Conservation (phyloP, 2,797 vertebrate genomes). For the Scomberomorus guttatus region DNA sequence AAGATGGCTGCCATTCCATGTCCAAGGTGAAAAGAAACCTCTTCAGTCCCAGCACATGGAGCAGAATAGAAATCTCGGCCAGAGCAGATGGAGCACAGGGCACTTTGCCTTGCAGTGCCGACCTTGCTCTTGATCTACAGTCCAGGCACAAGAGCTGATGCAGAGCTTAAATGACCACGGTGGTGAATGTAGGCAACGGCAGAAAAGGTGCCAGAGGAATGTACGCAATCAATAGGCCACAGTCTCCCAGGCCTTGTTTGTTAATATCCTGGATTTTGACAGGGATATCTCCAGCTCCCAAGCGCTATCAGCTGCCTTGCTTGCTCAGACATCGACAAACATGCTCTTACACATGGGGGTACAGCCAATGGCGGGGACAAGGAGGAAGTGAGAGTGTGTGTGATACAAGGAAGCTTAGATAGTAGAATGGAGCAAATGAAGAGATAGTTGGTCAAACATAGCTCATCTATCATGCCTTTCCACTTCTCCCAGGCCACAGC, state of each 20-base stretch:
- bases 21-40: slow-evolving; percentile 43
- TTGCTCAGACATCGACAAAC: slow-evolving; percentile 40
- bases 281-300: slow-evolving; percentile 22
- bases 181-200: slow-evolving; percentile 18
- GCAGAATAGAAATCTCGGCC: slow-evolving; percentile 19
- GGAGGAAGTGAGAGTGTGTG: not conserved
- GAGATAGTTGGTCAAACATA: slow-evolving; percentile 44
- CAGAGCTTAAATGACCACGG: slow-evolving; percentile 35
- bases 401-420: slow-evolving; percentile 14
- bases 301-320: slow-evolving; percentile 32
- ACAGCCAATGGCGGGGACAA: slow-evolving; percentile 13
- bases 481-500: slow-evolving; percentile 29
- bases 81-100: slow-evolving; percentile 51
- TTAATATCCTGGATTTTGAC: slow-evolving; percentile 66
- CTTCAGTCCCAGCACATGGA: slow-evolving; percentile 36
- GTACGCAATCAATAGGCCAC: slow-evolving; percentile 51
- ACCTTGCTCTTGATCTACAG: slow-evolving; percentile 46
- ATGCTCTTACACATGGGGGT: slow-evolving; percentile 11
- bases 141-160: slow-evolving; percentile 40
- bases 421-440: slow-evolving; percentile 37
- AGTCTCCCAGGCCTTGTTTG: slow-evolving; percentile 48
- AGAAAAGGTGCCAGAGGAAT: slow-evolving; percentile 46
- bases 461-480: slow-evolving; percentile 50
- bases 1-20: slow-evolving; percentile 2
- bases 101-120: slow-evolving; percentile 16